These are phyloP conservation scores for Trichonephila clavata DNA, from an alignment of 1,140 invertebrate genomes.

Conservation along the genomic window DNA sequence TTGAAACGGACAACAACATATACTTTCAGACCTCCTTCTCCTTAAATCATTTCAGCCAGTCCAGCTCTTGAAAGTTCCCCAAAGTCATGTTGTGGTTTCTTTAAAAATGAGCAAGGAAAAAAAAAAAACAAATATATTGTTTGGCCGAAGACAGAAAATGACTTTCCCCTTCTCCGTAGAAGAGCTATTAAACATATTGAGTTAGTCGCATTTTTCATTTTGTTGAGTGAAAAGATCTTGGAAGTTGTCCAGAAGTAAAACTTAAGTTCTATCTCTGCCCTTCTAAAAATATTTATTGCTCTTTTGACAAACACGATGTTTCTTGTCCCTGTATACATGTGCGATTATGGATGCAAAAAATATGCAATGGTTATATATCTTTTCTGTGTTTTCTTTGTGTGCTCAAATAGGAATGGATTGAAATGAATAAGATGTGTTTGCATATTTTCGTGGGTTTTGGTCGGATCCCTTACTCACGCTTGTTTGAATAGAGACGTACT, in stretches of 20 bases:
- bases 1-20: neutral
- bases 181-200: slow-evolving; percentile 55
- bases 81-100: slow-evolving; percentile 51
- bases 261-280: slow-evolving; percentile 25
- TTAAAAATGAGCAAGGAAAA: neutral
- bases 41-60: slow-evolving; percentile 49
- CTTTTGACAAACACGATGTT: slow-evolving; percentile 41
- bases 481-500: too few relatives aligned
- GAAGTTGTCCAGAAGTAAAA: slow-evolving; percentile 18
- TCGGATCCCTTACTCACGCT: too few relatives aligned
- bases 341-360: slow-evolving; percentile 33
- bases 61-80: neutral
- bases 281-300: slow-evolving; percentile 51
- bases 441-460: neutral
- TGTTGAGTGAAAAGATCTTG: neutral
- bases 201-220: slow-evolving; percentile 58
- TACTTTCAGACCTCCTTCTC: neutral
- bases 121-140: slow-evolving; percentile 30
- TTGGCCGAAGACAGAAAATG: neutral
- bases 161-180: slow-evolving; percentile 7
- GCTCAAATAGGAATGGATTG: neutral
- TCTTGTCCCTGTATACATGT: slow-evolving; percentile 2
- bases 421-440: neutral
- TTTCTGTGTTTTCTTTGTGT: neutral
- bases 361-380: neutral